Conservation (phyloP, 2,888 invertebrate species). For the Camptogramma bilineatum region DNA sequence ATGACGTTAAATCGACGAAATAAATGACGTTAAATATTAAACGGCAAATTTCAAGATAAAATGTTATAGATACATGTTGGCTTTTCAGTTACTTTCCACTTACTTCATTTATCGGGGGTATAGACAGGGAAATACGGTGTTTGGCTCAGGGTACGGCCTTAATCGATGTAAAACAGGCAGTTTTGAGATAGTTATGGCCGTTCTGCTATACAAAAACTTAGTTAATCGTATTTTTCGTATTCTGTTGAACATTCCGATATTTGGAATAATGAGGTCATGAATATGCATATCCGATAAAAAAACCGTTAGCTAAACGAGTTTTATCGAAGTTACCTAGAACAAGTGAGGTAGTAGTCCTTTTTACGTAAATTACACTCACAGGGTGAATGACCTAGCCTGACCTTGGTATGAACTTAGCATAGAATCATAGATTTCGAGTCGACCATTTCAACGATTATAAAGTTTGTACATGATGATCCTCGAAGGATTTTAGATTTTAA, state of each 20-base stretch:
- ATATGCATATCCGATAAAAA: constrained; percentile 15
- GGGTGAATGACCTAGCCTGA: constrained; percentile 26
- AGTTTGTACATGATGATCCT: background rate
- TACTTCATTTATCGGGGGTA: too few species aligned
- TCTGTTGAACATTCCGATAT: background rate
- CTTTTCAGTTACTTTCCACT: too few species aligned
- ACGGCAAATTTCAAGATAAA: too few species aligned
- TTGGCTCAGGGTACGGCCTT: too few species aligned
- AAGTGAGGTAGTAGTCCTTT: background rate
- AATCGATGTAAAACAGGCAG: too few species aligned
- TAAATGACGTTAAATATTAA: too few species aligned
- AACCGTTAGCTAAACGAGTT: constrained; percentile 11
- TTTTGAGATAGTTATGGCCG: too few species aligned
- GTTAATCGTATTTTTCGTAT: background rate
- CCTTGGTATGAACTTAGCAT: constrained; percentile 10
- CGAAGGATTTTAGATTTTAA: background rate
- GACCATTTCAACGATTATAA: too few species aligned
- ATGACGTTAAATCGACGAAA: too few species aligned
- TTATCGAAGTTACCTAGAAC: constrained; percentile 16
- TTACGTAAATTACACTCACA: constrained; percentile 15
- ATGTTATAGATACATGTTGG: too few species aligned
- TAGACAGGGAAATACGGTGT: too few species aligned
- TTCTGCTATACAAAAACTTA: background rate
- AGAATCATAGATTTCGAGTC: too few species aligned
- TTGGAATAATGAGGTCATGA: constrained; percentile 10